Evolutionary conservation across 2,797 vertebrate genomes (phyloP).

Genomic region (Psittacula derbiana): DNA sequence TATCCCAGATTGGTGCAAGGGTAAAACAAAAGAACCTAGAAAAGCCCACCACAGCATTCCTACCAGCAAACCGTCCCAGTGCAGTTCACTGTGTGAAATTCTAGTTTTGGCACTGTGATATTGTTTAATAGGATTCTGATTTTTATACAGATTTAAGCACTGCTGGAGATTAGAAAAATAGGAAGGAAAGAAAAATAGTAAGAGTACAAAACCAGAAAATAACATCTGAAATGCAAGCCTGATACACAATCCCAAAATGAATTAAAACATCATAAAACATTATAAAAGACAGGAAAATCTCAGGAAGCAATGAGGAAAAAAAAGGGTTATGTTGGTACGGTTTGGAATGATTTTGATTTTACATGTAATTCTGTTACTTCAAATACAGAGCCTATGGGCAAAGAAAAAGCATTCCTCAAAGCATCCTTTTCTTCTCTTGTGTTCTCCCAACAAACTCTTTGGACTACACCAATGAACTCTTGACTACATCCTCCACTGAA

Average conservation of each 20-base stretch:
- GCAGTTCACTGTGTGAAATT: rapidly evolving
- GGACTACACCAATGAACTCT: neutral
- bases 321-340: neutral
- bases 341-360: slow-evolving; percentile 7
- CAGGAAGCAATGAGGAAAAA: neutral
- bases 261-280: neutral
- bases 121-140: neutral
- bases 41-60: neutral
- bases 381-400: slow-evolving; percentile 15
- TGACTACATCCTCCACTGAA: slow-evolving; percentile 30
- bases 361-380: slow-evolving; percentile 2
- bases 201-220: neutral
- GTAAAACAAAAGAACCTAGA: neutral
- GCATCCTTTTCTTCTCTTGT: neutral
- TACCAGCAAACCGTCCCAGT: neutral
- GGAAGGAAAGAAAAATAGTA: neutral
- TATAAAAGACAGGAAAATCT: neutral
- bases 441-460: neutral
- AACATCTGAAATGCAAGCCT: neutral
- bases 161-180: neutral
- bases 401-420: neutral
- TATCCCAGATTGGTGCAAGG: neutral
- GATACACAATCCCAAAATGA: neutral
- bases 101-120: neutral
- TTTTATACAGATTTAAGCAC: neutral